A percentile compares a stretch with the other conserved stretches of the same genome.
These are phyloP conservation scores for Tenebrio molitor DNA, from an alignment of 1,140 invertebrate genomes.

Conservation along the genomic window DNA sequence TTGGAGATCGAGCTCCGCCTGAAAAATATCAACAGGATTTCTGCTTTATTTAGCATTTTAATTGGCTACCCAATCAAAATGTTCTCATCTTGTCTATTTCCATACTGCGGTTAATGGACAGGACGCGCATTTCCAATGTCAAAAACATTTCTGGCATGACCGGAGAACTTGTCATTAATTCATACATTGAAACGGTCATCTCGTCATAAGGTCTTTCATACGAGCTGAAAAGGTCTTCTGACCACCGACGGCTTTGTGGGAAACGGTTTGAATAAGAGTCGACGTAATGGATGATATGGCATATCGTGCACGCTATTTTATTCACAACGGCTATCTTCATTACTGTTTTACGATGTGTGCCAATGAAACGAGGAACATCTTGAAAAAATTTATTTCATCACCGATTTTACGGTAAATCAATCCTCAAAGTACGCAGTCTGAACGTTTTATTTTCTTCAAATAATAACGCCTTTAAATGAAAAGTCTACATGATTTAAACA, in stretches of 20 bases:
- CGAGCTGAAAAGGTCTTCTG: constrained; percentile 5
- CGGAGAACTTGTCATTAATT: constrained; percentile 1
- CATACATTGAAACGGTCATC: not conserved
- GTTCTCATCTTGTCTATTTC: no score
- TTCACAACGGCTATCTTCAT: constrained; percentile 34
- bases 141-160: not conserved
- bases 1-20: not conserved
- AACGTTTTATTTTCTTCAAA: no score
- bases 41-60: not conserved
- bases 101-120: not conserved
- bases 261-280: constrained; percentile 19
- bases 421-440: no score
- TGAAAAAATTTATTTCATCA: no score
- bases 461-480: no score
- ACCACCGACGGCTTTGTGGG: constrained; percentile 7
- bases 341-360: not conserved
- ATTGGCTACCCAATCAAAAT: no score
- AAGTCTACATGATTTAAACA: constrained; percentile 1
- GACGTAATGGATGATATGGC: constrained; percentile 18
- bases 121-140: not conserved
- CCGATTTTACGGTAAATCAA: no score
- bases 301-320: constrained; percentile 23
- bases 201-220: not conserved
- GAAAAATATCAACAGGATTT: not conserved
- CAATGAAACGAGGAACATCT: not conserved